A percentile compares a stretch with the other conserved stretches of the same genome.
Evolutionary conservation across 2,797 vertebrate species (phyloP).

Genomic region (Merluccius polli): DNA sequence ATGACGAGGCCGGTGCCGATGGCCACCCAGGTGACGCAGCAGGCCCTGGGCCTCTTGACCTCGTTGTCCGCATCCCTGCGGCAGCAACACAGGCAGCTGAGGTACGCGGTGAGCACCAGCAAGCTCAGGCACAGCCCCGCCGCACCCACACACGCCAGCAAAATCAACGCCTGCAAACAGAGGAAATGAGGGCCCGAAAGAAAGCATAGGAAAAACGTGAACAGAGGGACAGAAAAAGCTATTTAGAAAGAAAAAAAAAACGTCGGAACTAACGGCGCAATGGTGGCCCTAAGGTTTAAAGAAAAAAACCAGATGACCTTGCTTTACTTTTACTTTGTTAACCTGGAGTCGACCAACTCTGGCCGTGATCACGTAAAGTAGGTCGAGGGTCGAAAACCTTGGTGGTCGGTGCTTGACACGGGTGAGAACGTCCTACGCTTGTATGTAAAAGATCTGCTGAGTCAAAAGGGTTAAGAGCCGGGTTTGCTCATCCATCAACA

Average conservation of each 20-base stretch:
- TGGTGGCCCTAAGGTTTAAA: too few species aligned
- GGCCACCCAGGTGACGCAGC: conserved; percentile 85
- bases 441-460: too few species aligned
- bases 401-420: too few species aligned
- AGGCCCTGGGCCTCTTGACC: conserved; percentile 75
- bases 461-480: background rate
- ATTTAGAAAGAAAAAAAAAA: too few species aligned
- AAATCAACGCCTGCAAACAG: conserved; percentile 78
- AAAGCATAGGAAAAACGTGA: background rate
- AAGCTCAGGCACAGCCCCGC: conserved; percentile 83
- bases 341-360: background rate
- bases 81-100: conserved; percentile 82
- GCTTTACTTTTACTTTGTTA: background rate
- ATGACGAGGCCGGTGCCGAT: conserved; percentile 82
- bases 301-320: too few species aligned
- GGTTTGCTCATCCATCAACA: background rate
- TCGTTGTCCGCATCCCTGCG: conserved; percentile 70
- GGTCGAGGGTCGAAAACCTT: too few species aligned
- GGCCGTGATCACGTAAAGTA: background rate
- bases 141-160: conserved; percentile 79
- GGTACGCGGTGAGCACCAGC: conserved; percentile 74
- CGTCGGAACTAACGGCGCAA: too few species aligned
- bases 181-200: background rate
- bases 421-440: too few species aligned
- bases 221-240: too few species aligned